Conservation (phyloP, 1,140 invertebrate genomes). For the Lanistes nyassanus region DNA sequence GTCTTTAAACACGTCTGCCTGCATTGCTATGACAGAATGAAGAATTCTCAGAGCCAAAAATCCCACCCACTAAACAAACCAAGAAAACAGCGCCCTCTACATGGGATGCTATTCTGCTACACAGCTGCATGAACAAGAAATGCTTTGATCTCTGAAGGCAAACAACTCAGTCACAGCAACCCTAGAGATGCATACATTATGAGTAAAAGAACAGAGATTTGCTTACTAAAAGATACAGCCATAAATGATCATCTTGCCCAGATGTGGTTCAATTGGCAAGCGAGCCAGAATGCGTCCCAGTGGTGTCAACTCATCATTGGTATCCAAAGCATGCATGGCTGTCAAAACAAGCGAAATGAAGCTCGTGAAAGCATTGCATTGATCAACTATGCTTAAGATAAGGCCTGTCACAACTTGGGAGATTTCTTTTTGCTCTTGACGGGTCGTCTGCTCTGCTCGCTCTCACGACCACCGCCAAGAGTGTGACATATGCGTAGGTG, state of each 20-base stretch:
- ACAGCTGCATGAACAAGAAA: background rate
- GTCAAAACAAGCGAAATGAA: conserved; percentile 25
- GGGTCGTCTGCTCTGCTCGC: no score
- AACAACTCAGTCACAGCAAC: background rate
- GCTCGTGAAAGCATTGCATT: background rate
- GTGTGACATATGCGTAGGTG: no score
- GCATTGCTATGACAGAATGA: no score
- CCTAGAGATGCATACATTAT: background rate
- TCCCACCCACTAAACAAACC: no score
- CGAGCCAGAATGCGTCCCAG: conserved; percentile 68
- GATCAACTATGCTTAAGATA: no score
- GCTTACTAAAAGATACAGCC: conserved; percentile 66
- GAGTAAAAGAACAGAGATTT: background rate
- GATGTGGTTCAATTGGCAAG: conserved; percentile 69
- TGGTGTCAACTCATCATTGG: conserved; percentile 68
- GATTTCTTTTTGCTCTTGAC: no score
- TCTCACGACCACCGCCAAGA: no score
- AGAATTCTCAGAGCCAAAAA: no score
- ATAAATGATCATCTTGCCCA: conserved; percentile 70
- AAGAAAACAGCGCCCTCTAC: no score
- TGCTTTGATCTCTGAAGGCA: background rate
- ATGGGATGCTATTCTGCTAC: no score
- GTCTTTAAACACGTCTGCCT: no score
- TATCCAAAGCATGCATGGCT: conserved; percentile 70
- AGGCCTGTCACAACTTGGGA: no score